A percentile compares a stretch with the other conserved stretches of the same genome.
Conservation (phyloP, 2,797 vertebrate species). For the Anguilla pacifica region DNA sequence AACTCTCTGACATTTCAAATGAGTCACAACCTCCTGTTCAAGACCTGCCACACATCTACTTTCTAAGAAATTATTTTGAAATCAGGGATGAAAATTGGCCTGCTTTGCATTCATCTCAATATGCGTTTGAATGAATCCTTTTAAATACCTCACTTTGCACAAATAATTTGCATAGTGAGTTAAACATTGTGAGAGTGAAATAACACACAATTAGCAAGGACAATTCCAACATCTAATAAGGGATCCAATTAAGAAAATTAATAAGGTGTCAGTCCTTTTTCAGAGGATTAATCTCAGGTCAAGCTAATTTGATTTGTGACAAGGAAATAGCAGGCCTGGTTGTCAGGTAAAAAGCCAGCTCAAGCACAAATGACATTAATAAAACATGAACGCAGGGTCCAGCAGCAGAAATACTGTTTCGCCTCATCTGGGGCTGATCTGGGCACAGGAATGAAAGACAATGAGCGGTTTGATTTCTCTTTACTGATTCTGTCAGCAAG, state of each 20-base stretch:
- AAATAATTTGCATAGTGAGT: constrained; percentile 72
- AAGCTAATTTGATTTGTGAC: constrained; percentile 81
- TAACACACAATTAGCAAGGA: constrained; percentile 72
- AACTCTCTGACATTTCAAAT: not conserved
- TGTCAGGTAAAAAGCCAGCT: constrained; percentile 69
- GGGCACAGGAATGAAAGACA: constrained; percentile 10
- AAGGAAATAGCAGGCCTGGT: constrained; percentile 73
- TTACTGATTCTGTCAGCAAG: not conserved
- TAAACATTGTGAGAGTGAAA: constrained; percentile 71
- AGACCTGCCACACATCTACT: not conserved
- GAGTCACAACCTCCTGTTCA: not conserved
- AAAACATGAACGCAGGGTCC: constrained; percentile 66
- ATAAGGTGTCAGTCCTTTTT: constrained; percentile 78
- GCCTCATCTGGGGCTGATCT: not conserved
- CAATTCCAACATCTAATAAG: constrained; percentile 75
- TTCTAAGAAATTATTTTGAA: not conserved
- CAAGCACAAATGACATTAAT: constrained; percentile 73
- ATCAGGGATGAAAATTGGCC: not conserved
- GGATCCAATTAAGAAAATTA: constrained; percentile 81
- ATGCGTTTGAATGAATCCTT: constrained; percentile 63
- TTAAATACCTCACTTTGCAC: constrained; percentile 62
- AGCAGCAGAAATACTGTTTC: not conserved
- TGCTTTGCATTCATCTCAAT: constrained; percentile 56
- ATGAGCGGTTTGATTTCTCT: constrained; percentile 5
- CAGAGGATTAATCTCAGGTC: constrained; percentile 77